Percentiles rank a stretch among this genome's conserved stretches.
Evolutionary conservation across 2,888 invertebrate genomes (phyloP).

Genomic region (Rhodophaea formosa): DNA sequence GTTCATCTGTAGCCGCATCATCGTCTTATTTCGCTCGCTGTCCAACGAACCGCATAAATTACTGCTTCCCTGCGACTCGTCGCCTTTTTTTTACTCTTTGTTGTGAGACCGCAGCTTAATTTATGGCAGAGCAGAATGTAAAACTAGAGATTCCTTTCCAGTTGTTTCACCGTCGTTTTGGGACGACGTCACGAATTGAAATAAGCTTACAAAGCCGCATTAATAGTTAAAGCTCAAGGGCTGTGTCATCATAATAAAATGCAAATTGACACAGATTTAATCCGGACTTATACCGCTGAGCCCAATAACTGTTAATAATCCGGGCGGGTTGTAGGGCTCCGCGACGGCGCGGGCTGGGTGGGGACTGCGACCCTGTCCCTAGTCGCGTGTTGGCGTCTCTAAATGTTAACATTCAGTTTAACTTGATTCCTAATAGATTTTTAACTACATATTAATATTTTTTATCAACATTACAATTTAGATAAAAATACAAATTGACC

Average conservation of each 20-base stretch:
- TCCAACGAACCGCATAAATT: conserved; percentile 60
- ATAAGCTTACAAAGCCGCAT: conserved; percentile 59
- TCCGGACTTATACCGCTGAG: conserved; percentile 68
- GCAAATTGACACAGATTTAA: conserved; percentile 76
- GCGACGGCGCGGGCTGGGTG: conserved; percentile 24
- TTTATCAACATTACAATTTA: neutral
- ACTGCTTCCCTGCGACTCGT: conserved; percentile 54
- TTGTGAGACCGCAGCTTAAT: conserved; percentile 49
- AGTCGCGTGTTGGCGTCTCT: conserved; percentile 15
- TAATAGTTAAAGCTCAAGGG: conserved; percentile 66
- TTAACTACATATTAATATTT: neutral
- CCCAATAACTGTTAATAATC: conserved; percentile 73
- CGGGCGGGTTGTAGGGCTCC: conserved; percentile 34
- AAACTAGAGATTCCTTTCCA: conserved; percentile 41
- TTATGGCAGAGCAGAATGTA: conserved; percentile 50
- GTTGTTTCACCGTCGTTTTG: conserved; percentile 33
- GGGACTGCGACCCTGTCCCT: conserved; percentile 18
- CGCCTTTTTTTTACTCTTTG: conserved; percentile 49
- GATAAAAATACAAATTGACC: neutral
- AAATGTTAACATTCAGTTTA: conserved; percentile 24
- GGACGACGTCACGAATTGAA: conserved; percentile 40
- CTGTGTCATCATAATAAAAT: conserved; percentile 72
- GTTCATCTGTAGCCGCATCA: conserved; percentile 35
- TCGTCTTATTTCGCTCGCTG: conserved; percentile 52
- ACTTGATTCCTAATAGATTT: neutral